phyloP scores from a whole-genome alignment of 2,888 invertebrate species.

The Tenthredo distinguenda region DNA sequence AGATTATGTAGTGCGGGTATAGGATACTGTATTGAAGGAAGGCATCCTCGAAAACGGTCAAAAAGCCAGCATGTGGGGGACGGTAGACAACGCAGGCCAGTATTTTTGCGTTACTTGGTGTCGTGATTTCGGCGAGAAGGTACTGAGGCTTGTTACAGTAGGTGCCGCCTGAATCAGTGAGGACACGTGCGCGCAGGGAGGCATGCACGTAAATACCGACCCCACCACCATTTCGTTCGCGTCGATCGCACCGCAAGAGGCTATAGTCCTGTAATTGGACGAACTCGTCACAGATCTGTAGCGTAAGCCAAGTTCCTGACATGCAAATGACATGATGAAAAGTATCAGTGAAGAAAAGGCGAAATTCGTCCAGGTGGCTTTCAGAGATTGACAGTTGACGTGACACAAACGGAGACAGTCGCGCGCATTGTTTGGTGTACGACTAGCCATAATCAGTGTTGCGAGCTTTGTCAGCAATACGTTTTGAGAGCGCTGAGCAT shows the following conservation, averaged over 20 bases:
- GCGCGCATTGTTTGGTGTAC: neutral
- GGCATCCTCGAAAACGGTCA: too few relatives aligned
- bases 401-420: neutral
- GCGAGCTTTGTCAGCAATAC: constrained; percentile 13
- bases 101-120: too few relatives aligned
- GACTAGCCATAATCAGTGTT: constrained; percentile 20
- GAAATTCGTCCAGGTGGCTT: constrained; percentile 38
- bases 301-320: constrained; percentile 1
- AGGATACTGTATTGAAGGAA: too few relatives aligned
- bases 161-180: too few relatives aligned
- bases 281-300: neutral
- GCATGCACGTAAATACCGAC: too few relatives aligned
- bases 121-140: too few relatives aligned
- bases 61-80: too few relatives aligned
- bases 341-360: neutral
- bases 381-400: constrained; percentile 46
- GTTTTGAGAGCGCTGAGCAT: neutral
- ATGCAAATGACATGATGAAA: constrained; percentile 35
- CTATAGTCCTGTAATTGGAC: neutral
- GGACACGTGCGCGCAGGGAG: too few relatives aligned
- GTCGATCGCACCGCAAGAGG: neutral
- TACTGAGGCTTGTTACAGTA: too few relatives aligned
- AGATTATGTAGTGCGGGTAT: too few relatives aligned
- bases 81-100: too few relatives aligned
- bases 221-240: neutral